phyloP scores from a whole-genome alignment of 2,888 invertebrate genomes.

The Spilarctia lutea region DNA sequence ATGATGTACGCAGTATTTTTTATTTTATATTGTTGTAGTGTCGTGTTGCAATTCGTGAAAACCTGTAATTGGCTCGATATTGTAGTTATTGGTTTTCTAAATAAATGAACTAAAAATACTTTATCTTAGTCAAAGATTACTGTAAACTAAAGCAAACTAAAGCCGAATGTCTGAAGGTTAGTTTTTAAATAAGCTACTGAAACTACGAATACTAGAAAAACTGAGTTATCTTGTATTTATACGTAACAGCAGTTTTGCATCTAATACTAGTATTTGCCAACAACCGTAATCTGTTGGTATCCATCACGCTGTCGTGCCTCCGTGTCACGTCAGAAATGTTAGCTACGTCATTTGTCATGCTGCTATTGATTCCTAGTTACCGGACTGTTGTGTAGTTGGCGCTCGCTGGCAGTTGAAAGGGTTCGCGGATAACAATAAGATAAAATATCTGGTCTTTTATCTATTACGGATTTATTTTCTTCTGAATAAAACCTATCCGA shows the following conservation, averaged over 20 bases:
- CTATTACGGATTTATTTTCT: not conserved
- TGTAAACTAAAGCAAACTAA: not conserved
- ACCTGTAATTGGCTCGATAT: too few species aligned
- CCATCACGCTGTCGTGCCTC: slow-evolving; percentile 39
- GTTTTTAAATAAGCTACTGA: not conserved
- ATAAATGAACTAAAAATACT: too few species aligned
- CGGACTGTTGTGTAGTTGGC: slow-evolving; percentile 21
- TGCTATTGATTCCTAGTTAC: slow-evolving; percentile 63
- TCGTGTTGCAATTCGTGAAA: too few species aligned
- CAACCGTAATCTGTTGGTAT: slow-evolving; percentile 26
- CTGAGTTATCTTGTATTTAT: not conserved
- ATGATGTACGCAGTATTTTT: too few species aligned
- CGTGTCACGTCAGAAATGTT: slow-evolving; percentile 55
- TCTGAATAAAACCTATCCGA: not conserved
- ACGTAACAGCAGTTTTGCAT: not conserved
- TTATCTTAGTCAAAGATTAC: too few species aligned
- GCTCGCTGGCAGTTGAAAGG: slow-evolving; percentile 2
- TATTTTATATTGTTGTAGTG: too few species aligned
- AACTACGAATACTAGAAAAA: too few species aligned
- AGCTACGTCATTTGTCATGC: slow-evolving; percentile 65
- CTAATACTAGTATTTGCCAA: not conserved
- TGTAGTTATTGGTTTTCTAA: too few species aligned
- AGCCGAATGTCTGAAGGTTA: not conserved
- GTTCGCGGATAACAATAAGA: slow-evolving; percentile 4
- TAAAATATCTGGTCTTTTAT: not conserved